These are phyloP conservation scores for Ceratina australensis DNA, from an alignment of 1,140 invertebrate genomes.

Conservation along the genomic window DNA sequence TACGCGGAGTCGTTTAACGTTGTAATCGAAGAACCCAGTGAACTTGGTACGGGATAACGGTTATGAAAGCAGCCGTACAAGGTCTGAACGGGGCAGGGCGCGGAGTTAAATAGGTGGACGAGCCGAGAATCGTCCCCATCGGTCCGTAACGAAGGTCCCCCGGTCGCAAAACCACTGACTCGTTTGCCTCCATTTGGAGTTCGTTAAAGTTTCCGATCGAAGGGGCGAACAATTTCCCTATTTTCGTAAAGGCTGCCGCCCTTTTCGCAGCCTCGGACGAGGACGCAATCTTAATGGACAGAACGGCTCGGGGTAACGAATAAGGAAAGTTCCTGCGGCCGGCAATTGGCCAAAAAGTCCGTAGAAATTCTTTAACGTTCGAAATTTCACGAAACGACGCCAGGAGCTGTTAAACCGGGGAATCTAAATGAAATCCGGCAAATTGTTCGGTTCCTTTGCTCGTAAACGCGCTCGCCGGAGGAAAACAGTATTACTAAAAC, in stretches of 20 bases:
- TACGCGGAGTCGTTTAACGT: too few species aligned
- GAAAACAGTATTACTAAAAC: background rate
- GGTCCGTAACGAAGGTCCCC: slow-evolving; percentile 41
- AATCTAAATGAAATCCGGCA: background rate
- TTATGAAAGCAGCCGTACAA: background rate
- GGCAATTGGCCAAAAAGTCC: background rate
- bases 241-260: slow-evolving; percentile 9
- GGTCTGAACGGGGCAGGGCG: background rate
- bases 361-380: background rate
- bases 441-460: background rate
- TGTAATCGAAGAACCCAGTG: background rate
- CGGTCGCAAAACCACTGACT: slow-evolving; percentile 34
- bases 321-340: background rate
- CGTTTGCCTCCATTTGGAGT: slow-evolving; percentile 39
- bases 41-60: background rate
- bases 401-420: background rate
- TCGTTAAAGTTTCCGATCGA: slow-evolving; percentile 39
- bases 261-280: background rate
- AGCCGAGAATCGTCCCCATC: slow-evolving; percentile 31
- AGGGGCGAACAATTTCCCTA: slow-evolving; percentile 20
- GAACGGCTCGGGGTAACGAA: background rate
- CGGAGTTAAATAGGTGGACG: slow-evolving; percentile 28
- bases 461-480: background rate
- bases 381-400: background rate
- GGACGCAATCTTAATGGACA: slow-evolving; percentile 8